These are phyloP conservation scores for Bacillus rossius DNA, from an alignment of 1,140 invertebrate species.

Conservation along the genomic window DNA sequence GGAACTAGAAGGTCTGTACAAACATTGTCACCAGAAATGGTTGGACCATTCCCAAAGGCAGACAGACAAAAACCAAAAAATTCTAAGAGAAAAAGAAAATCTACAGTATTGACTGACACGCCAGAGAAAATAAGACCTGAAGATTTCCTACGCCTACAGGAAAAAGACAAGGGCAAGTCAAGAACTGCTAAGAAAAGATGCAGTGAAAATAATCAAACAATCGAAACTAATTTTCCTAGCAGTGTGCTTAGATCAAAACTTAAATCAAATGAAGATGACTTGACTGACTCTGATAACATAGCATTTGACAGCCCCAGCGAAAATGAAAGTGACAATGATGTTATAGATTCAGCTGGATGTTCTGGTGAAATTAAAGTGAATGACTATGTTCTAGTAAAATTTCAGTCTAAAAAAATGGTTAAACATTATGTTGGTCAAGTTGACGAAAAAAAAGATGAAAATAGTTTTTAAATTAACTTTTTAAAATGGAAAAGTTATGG, in stretches of 20 bases:
- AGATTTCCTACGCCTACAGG: background rate
- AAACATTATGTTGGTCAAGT: background rate
- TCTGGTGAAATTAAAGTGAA: background rate
- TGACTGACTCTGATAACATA: background rate
- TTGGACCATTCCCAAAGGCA: conserved; percentile 1
- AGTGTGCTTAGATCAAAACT: background rate
- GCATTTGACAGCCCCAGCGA: background rate
- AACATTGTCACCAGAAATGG: background rate
- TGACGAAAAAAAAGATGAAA: too few relatives aligned
- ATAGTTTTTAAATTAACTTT: too few relatives aligned
- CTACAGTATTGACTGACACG: background rate
- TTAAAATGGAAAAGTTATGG: too few relatives aligned
- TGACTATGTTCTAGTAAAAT: background rate
- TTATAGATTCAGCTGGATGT: background rate
- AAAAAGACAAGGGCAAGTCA: background rate
- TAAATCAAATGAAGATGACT: background rate
- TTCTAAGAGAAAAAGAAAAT: background rate
- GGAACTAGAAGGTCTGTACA: background rate
- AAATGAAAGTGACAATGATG: background rate
- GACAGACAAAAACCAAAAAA: background rate
- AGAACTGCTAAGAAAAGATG: background rate
- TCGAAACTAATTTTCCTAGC: background rate
- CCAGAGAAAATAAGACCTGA: background rate
- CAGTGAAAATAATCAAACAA: background rate
- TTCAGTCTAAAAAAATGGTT: background rate